A percentile compares a stretch with the other conserved stretches of the same genome.
These are phyloP conservation scores for Acrocyrtus sp. DNA, from an alignment of 2,888 invertebrate species.

Conservation along the genomic window DNA sequence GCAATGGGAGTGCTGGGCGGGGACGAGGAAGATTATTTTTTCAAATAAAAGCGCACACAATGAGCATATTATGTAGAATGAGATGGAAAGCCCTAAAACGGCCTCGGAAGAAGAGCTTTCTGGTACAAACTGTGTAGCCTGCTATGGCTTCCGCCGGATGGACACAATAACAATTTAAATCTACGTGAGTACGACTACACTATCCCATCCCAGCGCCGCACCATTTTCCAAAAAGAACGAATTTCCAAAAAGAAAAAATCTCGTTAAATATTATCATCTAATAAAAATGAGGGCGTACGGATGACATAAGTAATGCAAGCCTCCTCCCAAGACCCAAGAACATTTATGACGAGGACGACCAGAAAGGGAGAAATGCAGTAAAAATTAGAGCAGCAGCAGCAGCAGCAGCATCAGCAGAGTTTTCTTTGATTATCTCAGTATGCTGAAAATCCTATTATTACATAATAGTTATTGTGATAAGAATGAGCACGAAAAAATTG, in stretches of 20 bases:
- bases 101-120: no score
- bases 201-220: neutral
- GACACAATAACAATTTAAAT: neutral
- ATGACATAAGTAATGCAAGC: neutral
- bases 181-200: neutral
- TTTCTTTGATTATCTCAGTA: no score
- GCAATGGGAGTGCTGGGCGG: no score
- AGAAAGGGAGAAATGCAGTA: conserved; percentile 14
- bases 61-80: no score
- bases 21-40: no score
- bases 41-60: no score
- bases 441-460: conserved; percentile 58
- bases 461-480: conserved; percentile 56
- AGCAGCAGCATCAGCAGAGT: no score
- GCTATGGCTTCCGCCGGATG: neutral
- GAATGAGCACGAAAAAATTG: conserved; percentile 51
- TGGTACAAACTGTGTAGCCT: neutral
- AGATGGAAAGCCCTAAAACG: no score
- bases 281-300: neutral
- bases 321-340: neutral
- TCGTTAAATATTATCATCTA: neutral
- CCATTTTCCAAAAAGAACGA: neutral
- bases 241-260: neutral
- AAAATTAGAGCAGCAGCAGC: conserved; percentile 46
- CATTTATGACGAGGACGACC: conserved; percentile 10